Percentiles rank a stretch among this genome's conserved stretches.
phyloP scores from a whole-genome alignment of 2,113 vertebrate genomes.

The Pygoscelis antarcticus region DNA sequence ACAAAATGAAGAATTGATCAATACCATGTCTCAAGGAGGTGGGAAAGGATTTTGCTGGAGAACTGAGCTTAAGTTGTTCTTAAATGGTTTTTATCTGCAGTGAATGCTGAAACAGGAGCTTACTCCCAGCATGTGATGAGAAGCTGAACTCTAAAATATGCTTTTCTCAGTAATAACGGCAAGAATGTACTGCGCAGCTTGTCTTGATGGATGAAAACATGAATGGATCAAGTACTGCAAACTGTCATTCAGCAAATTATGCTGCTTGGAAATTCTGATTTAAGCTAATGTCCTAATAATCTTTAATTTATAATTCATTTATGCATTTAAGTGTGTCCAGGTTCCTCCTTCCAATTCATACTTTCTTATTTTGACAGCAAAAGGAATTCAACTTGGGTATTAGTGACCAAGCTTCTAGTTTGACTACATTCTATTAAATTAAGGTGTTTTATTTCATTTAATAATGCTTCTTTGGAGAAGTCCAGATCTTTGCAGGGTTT shows the following conservation, averaged over 20 bases:
- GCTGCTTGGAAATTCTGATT: background rate
- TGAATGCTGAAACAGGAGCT: background rate
- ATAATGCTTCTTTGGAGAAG: background rate
- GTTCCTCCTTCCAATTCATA: background rate
- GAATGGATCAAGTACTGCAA: background rate
- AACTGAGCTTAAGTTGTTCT: background rate
- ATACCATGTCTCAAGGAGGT: rapidly evolving
- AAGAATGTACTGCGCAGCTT: background rate
- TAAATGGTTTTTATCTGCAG: background rate
- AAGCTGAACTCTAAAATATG: background rate
- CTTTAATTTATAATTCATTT: background rate
- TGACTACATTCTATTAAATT: background rate
- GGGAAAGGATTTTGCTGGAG: background rate
- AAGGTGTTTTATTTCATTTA: background rate
- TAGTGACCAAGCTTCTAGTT: background rate
- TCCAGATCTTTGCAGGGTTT: background rate
- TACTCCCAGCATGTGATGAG: background rate
- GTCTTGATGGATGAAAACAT: background rate
- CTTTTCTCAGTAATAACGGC: background rate
- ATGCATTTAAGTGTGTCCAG: background rate
- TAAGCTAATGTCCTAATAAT: background rate
- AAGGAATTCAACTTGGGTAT: background rate
- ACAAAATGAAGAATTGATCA: background rate
- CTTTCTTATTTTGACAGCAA: background rate
- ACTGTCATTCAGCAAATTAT: background rate